Evolutionary conservation across 2,888 invertebrate genomes (phyloP), one percentile per base, ranked within the genome.

Genomic region (Geophilus truncorum): DNA sequence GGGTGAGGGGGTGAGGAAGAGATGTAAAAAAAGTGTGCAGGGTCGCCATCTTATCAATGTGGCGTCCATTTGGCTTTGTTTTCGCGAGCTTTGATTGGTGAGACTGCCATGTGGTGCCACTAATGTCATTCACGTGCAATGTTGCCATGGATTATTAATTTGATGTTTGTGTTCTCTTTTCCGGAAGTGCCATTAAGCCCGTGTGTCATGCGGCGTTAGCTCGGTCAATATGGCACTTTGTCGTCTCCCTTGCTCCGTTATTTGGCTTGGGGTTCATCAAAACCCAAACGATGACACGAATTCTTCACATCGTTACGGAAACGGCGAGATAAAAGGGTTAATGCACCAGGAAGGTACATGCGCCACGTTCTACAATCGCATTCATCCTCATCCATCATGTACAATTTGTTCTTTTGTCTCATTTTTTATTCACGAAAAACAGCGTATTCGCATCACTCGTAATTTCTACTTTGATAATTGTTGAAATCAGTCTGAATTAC

Each of bases 21-120:
- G n/a, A n/a, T n/a, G n/a, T n/a, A n/a, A n/a, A n/a, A n/a, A n/a
- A n/a, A n/a, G n/a, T n/a, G 51, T 51, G 51, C 51, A 51, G 51
- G 23, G 70, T 70, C 70, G 70, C 70, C 70, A 70, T 70, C 70
- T 70, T 70, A 70, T 70, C 70, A 70, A 70, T 28, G 70, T 70
- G 70, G 70, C 70, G 70, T 70, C 70, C 70, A 70, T 70, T 70
- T 70, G 70, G 70, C 70, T 70, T 70, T 70, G 70, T 70, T 70
- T 70, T 70, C 25, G 70, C 28, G 70, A 28, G 70, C 70, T 23
- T 70, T 23, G 70, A 70, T 70, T 70, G 70, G 70, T 70, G 70
- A 70, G 70, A 23, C 70, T 15, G 70, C 70, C 70, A 70, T 70
- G 70, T 70, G 70, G 70, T 70, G 70, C 28, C 28, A n/a, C 70